phyloP scores from a whole-genome alignment of 2,797 vertebrate species.

The Notolabrus celidotus region DNA sequence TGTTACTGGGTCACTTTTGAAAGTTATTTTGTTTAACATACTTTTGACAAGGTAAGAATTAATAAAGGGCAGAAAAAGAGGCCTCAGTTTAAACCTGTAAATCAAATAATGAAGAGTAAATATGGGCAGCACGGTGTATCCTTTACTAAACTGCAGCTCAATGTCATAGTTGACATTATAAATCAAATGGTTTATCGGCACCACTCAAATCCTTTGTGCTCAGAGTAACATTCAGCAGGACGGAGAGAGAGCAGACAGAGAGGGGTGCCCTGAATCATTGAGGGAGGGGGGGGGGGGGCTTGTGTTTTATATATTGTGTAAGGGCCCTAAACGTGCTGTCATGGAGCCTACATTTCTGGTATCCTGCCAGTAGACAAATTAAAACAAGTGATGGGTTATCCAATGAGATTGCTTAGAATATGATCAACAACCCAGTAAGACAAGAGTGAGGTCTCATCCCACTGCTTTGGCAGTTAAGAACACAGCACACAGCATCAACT shows the following conservation, averaged over 20 bases:
- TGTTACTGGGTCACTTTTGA: constrained; percentile 64
- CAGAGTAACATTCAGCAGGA: background rate
- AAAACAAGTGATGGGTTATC: constrained; percentile 13
- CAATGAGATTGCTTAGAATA: constrained; percentile 31
- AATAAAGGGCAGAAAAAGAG: constrained; percentile 37
- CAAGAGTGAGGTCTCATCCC: too few relatives aligned
- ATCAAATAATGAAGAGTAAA: constrained; percentile 41
- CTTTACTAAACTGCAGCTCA: constrained; percentile 15
- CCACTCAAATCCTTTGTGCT: constrained; percentile 21
- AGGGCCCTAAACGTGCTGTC: constrained; percentile 34
- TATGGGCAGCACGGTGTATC: background rate
- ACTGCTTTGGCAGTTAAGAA: too few relatives aligned
- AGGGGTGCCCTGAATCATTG: constrained; percentile 29
- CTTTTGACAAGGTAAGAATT: constrained; percentile 52
- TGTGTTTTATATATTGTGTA: constrained; percentile 41
- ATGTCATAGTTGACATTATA: constrained; percentile 20
- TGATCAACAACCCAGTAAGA: constrained; percentile 7
- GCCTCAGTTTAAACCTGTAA: constrained; percentile 30
- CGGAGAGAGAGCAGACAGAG: too few relatives aligned
- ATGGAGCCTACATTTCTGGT: constrained; percentile 20
- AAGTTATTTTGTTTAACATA: constrained; percentile 54
- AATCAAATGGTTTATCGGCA: constrained; percentile 20
- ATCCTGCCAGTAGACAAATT: constrained; percentile 30
- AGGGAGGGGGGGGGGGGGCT: background rate
- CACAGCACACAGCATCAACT: too few relatives aligned